Evolutionary conservation across 2,113 vertebrate species (phyloP).

Genomic region (Esox niger): DNA sequence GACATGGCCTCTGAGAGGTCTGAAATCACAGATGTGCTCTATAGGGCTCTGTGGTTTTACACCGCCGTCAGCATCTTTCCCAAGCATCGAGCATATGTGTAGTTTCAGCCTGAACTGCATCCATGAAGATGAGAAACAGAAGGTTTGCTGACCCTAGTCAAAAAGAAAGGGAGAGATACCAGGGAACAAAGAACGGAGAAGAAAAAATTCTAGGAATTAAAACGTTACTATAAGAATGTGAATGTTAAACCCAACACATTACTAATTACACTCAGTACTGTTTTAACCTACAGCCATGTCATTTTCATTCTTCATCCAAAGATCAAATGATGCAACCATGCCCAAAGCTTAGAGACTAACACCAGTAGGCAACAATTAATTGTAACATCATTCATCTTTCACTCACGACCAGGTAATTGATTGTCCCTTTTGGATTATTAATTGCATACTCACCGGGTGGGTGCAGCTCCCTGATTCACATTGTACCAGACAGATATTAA

Average conservation of each 20-base stretch:
- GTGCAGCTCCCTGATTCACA: not conserved
- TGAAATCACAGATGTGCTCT: constrained; percentile 74
- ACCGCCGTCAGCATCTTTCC: constrained; percentile 69
- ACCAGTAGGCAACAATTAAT: not conserved
- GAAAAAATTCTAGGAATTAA: constrained; percentile 53
- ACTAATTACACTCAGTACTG: constrained; percentile 30
- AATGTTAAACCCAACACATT: too few relatives aligned
- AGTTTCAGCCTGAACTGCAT: constrained; percentile 64
- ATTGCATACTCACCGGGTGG: not conserved
- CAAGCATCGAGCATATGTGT: constrained; percentile 68
- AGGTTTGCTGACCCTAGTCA: constrained; percentile 70
- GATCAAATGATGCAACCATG: not conserved
- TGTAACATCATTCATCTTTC: not conserved
- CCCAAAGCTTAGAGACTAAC: not conserved
- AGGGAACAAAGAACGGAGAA: constrained; percentile 12
- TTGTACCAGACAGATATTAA: not conserved
- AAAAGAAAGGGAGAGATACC: constrained; percentile 61
- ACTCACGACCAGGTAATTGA: not conserved
- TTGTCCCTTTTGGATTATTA: not conserved
- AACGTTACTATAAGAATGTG: constrained; percentile 52
- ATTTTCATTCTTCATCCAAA: not conserved
- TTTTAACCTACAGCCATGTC: constrained; percentile 8
- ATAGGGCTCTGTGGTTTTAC: constrained; percentile 66
- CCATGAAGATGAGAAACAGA: constrained; percentile 63
- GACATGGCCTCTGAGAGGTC: constrained; percentile 53